phyloP scores from a whole-genome alignment of 2,888 invertebrate species.

The Eudasyphora cyanicolor region DNA sequence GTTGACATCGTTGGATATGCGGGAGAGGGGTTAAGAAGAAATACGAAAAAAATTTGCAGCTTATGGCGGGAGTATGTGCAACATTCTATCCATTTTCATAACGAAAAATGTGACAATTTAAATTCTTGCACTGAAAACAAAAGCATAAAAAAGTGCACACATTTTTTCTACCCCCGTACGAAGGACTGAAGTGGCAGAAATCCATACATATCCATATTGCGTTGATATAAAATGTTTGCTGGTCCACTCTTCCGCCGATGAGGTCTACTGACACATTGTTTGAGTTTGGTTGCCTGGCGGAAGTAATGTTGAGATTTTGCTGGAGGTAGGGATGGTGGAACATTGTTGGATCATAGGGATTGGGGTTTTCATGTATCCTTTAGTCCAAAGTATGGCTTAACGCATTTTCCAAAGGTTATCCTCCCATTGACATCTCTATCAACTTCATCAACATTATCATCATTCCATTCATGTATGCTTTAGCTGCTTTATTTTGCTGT shows the following conservation, averaged over 20 bases:
- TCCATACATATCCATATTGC: constrained; percentile 35
- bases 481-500: constrained; percentile 40
- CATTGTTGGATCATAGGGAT: background rate
- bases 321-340: too few species aligned
- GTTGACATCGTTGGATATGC: background rate
- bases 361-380: background rate
- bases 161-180: constrained; percentile 16
- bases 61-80: background rate
- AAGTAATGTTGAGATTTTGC: constrained; percentile 59
- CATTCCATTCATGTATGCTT: background rate
- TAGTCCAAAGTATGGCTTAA: constrained; percentile 33
- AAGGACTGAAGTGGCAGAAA: constrained; percentile 30
- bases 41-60: background rate
- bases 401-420: constrained; percentile 44
- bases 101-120: constrained; percentile 53
- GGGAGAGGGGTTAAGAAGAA: background rate
- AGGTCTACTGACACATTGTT: background rate
- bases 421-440: constrained; percentile 36
- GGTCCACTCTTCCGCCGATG: background rate
- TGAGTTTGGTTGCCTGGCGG: constrained; percentile 31
- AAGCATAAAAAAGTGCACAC: constrained; percentile 13
- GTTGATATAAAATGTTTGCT: constrained; percentile 42
- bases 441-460: constrained; percentile 28
- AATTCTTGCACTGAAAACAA: constrained; percentile 39
- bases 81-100: constrained; percentile 30